A percentile compares a stretch with the other conserved stretches of the same genome.
Conservation (phyloP, 1,140 invertebrate genomes). For the Neodiprion lecontei region DNA sequence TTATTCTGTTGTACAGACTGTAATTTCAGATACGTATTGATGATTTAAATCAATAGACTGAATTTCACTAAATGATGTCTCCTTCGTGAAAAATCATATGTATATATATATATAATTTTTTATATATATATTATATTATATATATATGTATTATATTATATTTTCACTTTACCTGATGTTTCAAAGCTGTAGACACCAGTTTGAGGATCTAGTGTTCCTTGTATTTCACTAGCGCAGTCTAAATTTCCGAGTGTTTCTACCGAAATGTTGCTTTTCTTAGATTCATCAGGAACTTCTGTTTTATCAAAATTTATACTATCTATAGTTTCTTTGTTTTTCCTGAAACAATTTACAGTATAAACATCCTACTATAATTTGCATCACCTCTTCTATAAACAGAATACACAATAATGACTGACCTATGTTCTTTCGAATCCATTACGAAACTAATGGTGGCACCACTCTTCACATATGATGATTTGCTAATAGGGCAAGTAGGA, state of each 20-base stretch:
- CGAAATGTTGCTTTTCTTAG: background rate
- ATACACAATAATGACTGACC: background rate
- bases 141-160: background rate
- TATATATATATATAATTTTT: too few relatives aligned
- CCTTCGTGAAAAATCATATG: background rate
- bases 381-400: background rate
- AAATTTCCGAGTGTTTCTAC: background rate
- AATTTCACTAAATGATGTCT: too few relatives aligned
- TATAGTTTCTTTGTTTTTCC: background rate
- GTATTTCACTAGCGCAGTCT: conserved; percentile 22
- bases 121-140: too few relatives aligned
- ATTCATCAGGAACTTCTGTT: background rate
- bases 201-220: conserved; percentile 43
- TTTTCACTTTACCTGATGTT: conserved; percentile 30
- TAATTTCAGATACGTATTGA: too few relatives aligned
- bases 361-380: background rate
- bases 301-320: background rate
- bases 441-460: conserved; percentile 24
- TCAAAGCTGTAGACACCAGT: conserved; percentile 45
- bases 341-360: background rate
- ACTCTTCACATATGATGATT: conserved; percentile 31
- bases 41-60: too few relatives aligned
- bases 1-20: too few relatives aligned
- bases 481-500: conserved; percentile 17
- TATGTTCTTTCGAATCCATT: conserved; percentile 25